phyloP scores from a whole-genome alignment of 2,113 vertebrate species.

The Prionailurus bengalensis region DNA sequence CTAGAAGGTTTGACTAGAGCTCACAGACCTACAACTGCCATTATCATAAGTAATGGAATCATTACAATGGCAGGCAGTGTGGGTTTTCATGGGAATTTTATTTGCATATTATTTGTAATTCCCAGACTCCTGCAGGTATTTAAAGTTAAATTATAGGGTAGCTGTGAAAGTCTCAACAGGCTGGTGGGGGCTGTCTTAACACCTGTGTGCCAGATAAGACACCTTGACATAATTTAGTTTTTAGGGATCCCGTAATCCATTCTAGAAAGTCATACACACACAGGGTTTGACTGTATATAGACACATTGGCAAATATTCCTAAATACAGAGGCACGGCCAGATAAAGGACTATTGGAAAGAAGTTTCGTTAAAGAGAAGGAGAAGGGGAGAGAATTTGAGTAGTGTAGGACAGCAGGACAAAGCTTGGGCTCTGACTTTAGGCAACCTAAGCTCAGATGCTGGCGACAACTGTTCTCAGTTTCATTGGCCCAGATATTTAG shows the following conservation, averaged over 20 bases:
- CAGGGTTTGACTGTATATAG: background rate
- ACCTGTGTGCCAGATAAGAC: conserved; percentile 57
- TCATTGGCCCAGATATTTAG: background rate
- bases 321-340: background rate
- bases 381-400: background rate
- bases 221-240: conserved; percentile 53
- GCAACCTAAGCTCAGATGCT: background rate
- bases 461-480: background rate
- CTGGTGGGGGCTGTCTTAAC: conserved; percentile 17
- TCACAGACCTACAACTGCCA: conserved; percentile 47
- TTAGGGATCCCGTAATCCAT: background rate
- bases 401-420: background rate
- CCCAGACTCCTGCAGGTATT: conserved; percentile 76
- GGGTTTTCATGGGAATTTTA: conserved; percentile 58
- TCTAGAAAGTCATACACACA: background rate
- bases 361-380: background rate
- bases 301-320: background rate
- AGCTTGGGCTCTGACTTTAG: background rate
- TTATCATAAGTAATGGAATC: conserved; percentile 67
- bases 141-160: conserved; percentile 76
- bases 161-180: conserved; percentile 16
- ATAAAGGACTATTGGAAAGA: background rate
- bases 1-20: background rate
- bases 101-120: conserved; percentile 72
- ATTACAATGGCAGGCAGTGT: conserved; percentile 68